These are phyloP conservation scores for Tetranychus urticae DNA, from an alignment of 1,140 invertebrate genomes.

Conservation along the genomic window DNA sequence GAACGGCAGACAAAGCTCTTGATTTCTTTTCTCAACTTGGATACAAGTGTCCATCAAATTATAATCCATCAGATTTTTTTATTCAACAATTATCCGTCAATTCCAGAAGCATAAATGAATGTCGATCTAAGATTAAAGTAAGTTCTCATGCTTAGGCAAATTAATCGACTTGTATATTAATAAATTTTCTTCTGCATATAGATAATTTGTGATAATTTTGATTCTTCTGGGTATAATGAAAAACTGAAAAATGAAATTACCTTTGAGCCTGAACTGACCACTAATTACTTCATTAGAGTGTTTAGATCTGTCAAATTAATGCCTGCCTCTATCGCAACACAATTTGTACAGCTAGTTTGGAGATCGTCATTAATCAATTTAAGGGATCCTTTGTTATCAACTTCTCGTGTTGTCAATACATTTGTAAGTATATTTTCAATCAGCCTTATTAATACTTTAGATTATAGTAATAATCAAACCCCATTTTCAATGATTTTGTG, in stretches of 20 bases:
- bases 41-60: conserved; percentile 23
- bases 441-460: no score
- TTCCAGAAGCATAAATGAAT: conserved; percentile 47
- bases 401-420: conserved; percentile 64
- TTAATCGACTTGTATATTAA: no score
- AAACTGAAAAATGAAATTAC: neutral
- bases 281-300: no score
- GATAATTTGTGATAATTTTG: neutral
- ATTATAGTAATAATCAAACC: neutral
- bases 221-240: neutral
- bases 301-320: neutral
- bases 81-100: conserved; percentile 32
- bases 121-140: conserved; percentile 17
- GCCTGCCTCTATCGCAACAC: no score
- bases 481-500: neutral
- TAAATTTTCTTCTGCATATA: no score
- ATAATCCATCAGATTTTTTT: conserved; percentile 21
- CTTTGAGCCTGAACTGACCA: no score
- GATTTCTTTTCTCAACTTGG: conserved; percentile 48
- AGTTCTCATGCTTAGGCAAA: neutral
- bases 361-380: conserved; percentile 60
- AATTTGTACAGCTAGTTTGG: conserved; percentile 40
- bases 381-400: conserved; percentile 67
- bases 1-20: conserved; percentile 43
- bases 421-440: conserved; percentile 37